Evolutionary conservation across 37 sponge, comb jelly and placozoan species (phyloP), one percentile per base, ranked within the genome.

Genomic region (Lycopodina hypogea): DNA sequence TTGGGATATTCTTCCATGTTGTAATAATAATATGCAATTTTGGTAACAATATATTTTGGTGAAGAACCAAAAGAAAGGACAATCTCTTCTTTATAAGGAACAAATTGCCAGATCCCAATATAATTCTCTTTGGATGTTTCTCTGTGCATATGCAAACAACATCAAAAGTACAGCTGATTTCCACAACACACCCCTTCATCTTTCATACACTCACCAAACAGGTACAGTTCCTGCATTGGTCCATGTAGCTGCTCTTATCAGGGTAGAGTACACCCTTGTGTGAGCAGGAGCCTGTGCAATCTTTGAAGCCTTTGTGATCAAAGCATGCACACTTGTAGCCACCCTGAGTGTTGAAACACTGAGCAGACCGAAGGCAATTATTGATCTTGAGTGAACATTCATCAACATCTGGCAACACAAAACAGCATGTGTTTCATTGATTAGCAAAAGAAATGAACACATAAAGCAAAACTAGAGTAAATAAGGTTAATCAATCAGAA

Each of bases 131-230:
- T n/a, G n/a, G n/a, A n/a, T n/a, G n/a, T n/a, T n/a, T n/a, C n/a
- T n/a, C n/a, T n/a, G n/a, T n/a, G n/a, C n/a, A n/a, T n/a, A n/a
- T n/a, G n/a, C n/a, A n/a, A n/a, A n/a, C n/a, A n/a, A n/a, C n/a
- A n/a, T n/a, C n/a, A n/a, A n/a, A n/a, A n/a, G n/a, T n/a, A 28
- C 24, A 60, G 29, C 30, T 7, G 7, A 30, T 34, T 17, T 8
- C 34, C 34, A 18, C 21, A 32, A 7, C 34, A 19, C 7, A 30
- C 34, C 30, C 68, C 61, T 28, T 60, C 61, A 29, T 17, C 61
- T 17, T 60, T 28, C 29, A 28, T 60, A 23, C 61, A 67, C 61
- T 60, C 61, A 60, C 61, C 61, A 60, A 15, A 28, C 61, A 60
- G 29, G 61, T 17, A 12, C 61, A 60, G 29, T 60, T 60, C 14